Conservation (phyloP, 1,140 invertebrate genomes). For the Lasioglossum baleicum region DNA sequence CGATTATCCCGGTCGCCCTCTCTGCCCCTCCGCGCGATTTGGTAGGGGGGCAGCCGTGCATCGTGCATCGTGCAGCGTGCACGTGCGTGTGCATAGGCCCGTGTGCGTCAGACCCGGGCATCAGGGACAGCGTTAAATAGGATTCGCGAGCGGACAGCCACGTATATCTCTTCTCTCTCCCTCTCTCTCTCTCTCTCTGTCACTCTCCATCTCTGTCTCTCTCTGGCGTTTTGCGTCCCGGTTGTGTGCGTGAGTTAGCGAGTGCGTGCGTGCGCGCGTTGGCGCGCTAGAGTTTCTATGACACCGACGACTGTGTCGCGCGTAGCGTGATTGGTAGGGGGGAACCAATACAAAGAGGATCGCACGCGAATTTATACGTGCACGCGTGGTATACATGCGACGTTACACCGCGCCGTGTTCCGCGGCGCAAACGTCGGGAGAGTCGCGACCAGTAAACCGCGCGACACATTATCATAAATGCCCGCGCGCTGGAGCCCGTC, state of each 20-base stretch:
- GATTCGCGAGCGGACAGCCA: constrained; percentile 62
- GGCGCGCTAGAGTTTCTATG: too few relatives aligned
- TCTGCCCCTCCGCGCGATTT: constrained; percentile 34
- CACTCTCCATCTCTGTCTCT: too few relatives aligned
- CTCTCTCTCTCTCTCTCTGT: too few relatives aligned
- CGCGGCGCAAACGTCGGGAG: constrained; percentile 43
- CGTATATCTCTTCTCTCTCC: constrained; percentile 13
- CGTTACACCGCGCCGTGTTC: not conserved
- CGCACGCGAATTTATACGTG: constrained; percentile 43
- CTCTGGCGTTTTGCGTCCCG: too few relatives aligned
- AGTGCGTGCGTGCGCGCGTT: too few relatives aligned
- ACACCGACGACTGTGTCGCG: not conserved
- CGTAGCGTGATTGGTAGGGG: not conserved
- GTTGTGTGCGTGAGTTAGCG: too few relatives aligned
- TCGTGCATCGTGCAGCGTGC: constrained; percentile 41
- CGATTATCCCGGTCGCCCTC: constrained; percentile 75
- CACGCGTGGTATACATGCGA: constrained; percentile 11
- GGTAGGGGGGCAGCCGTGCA: constrained; percentile 6
- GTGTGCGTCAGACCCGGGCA: constrained; percentile 64
- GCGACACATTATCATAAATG: constrained; percentile 78
- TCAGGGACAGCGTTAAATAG: constrained; percentile 78
- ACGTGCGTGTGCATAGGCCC: constrained; percentile 35
- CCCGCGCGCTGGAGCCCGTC: constrained; percentile 72
- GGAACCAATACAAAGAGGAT: not conserved
- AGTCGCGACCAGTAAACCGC: constrained; percentile 68